Evolutionary conservation across 2,797 vertebrate species (phyloP), one percentile per base, ranked within the genome.

Genomic region (Clarias laeviceps): DNA sequence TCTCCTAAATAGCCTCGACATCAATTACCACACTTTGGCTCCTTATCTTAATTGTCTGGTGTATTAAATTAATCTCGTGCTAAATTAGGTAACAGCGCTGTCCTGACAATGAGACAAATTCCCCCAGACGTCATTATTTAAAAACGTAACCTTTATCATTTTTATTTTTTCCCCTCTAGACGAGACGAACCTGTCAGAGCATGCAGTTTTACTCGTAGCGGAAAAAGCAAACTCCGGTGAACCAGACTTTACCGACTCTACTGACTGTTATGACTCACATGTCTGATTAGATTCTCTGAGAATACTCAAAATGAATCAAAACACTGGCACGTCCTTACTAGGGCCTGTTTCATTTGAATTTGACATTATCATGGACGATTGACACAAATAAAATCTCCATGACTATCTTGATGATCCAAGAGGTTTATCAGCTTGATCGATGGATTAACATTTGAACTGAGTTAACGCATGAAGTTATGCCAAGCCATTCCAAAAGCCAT

Each of bases 21-120:
- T 78, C 57, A 79, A n/a, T 62, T 61, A 62, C 56, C 12, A 79
- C 57, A 79, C 12, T 57, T 77, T n/a, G 54, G 29, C 54, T 62
- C 12, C 57, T n/a, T 61, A 40, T 62, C 76, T 61, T 61, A 79
- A 79, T 62, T 61, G 32, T 40, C 12, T 1, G 12, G 11, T n/a
- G 56, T 78, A 37, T 61, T 15, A 20, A 37, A 24, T 78, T 37
- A 78, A 78, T 78, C 76, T 78, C 34, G 29, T 24, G 32, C 57
- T 61, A 37, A 78, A 37, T n/a, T 61, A 37, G 32, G 22, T n/a
- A 61, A 62, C 76, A n/a, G 56, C 2, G 0, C 74, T 24, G 56
- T 1, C 29, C 74, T 34, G 27, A 37, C 50, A 79, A 79, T 6
- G 20, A 37, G 32, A 77, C n/a, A 56, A 59, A 57, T 59, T 32